A percentile compares a stretch with the other conserved stretches of the same genome.
These are phyloP conservation scores for Myotis davidii DNA, from an alignment of 2,113 vertebrate genomes.

Conservation along the genomic window DNA sequence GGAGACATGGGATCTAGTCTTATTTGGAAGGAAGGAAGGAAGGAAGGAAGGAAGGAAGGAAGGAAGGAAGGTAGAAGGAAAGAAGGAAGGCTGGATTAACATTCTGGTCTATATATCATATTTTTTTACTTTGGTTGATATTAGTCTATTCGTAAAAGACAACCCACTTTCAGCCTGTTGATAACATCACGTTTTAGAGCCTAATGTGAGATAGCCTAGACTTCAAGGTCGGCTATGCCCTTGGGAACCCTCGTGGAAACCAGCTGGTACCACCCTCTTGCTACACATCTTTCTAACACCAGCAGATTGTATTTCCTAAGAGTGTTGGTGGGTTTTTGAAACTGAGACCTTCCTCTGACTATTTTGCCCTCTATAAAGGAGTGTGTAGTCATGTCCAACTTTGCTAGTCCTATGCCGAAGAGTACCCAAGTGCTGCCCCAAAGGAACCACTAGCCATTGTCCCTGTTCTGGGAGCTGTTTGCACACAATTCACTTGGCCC, in stretches of 20 bases:
- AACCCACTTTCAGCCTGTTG: not conserved
- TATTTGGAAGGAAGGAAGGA: not conserved
- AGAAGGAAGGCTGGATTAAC: not conserved
- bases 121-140: slow-evolving; percentile 27
- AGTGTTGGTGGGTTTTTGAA: not conserved
- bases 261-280: not conserved
- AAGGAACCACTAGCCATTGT: not conserved
- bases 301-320: not conserved
- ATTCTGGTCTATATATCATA: not conserved
- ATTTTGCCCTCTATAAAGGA: not conserved
- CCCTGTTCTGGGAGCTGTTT: not conserved
- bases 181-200: not conserved
- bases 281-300: not conserved
- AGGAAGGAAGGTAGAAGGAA: not conserved
- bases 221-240: not conserved
- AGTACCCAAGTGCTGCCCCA: not conserved
- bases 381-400: not conserved
- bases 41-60: no score
- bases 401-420: not conserved
- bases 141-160: not conserved
- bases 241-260: not conserved
- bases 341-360: not conserved
- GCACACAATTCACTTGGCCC: not conserved
- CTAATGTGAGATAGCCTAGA: not conserved
- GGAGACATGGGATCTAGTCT: not conserved